These are phyloP conservation scores for Mycalesis mineus DNA, from an alignment of 2,888 invertebrate genomes.

Conservation along the genomic window DNA sequence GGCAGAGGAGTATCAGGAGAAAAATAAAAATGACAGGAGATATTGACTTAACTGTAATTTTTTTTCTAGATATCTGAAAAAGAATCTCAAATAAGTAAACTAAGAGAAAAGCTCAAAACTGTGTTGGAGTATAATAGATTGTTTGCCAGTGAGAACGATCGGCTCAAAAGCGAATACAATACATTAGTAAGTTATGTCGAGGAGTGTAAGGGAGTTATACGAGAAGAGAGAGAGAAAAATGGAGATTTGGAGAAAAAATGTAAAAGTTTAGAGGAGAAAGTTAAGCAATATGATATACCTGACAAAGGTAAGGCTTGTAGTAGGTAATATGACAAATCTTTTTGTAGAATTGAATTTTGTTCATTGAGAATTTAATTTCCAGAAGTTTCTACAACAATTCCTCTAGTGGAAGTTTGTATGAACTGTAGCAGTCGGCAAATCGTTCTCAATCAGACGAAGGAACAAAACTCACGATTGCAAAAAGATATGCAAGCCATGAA, in stretches of 20 bases:
- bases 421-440: slow-evolving; percentile 71
- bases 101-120: slow-evolving; percentile 79
- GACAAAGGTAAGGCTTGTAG: slow-evolving; percentile 57
- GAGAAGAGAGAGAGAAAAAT: slow-evolving; percentile 62
- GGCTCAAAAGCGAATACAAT: slow-evolving; percentile 69
- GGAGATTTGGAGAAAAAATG: slow-evolving; percentile 51
- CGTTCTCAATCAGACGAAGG: slow-evolving; percentile 68
- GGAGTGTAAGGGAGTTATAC: slow-evolving; percentile 70
- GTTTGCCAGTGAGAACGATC: slow-evolving; percentile 80
- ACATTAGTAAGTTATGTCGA: slow-evolving; percentile 72
- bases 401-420: slow-evolving; percentile 67
- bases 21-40: too few species aligned
- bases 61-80: slow-evolving; percentile 75
- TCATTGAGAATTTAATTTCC: slow-evolving; percentile 15
- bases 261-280: slow-evolving; percentile 54
- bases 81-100: slow-evolving; percentile 77
- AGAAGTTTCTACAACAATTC: slow-evolving; percentile 53
- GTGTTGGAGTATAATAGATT: slow-evolving; percentile 80
- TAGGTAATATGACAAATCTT: neutral
- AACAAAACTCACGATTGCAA: slow-evolving; percentile 77
- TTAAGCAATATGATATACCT: slow-evolving; percentile 60
- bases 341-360: neutral
- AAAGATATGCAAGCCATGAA: slow-evolving; percentile 86
- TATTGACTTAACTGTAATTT: too few species aligned
- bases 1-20: too few species aligned